These are phyloP conservation scores for Oenanthe oenanthe DNA, from an alignment of 2,113 vertebrate species.

Conservation along the genomic window DNA sequence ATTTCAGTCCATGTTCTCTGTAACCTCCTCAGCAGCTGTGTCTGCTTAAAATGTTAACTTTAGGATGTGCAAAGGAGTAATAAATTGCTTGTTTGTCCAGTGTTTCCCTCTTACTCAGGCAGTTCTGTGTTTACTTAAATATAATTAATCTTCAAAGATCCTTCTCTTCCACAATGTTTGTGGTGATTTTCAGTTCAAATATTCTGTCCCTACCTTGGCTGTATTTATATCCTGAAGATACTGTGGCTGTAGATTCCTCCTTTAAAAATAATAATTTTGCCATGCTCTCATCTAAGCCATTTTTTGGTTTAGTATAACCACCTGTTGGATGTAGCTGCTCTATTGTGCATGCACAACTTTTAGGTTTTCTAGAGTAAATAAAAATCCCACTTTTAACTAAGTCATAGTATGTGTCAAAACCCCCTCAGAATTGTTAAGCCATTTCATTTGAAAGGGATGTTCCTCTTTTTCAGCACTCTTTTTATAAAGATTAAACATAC, in stretches of 20 bases:
- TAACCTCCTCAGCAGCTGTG: neutral
- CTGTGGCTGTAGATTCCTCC: neutral
- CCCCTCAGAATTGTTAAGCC: rapidly evolving
- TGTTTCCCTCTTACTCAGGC: neutral
- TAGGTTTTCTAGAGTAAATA: neutral
- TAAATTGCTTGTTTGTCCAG: neutral
- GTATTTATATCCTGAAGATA: neutral
- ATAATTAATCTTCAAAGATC: neutral
- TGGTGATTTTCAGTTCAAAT: neutral
- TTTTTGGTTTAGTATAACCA: neutral
- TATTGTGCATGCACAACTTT: neutral
- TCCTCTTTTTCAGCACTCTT: neutral
- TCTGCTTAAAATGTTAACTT: neutral
- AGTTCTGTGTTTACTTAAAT: neutral
- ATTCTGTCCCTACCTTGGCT: neutral
- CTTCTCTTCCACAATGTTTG: neutral
- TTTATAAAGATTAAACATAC: neutral
- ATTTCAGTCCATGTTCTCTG: neutral
- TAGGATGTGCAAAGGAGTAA: neutral
- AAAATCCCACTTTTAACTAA: neutral
- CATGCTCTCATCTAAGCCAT: neutral
- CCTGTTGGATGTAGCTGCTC: neutral
- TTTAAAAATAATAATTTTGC: neutral
- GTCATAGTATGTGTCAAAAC: rapidly evolving
- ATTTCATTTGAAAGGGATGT: neutral